Percentiles rank a stretch among this genome's conserved stretches.
These are phyloP conservation scores for Drosophila atripex DNA, from an alignment of 2,888 invertebrate genomes.

Conservation along the genomic window DNA sequence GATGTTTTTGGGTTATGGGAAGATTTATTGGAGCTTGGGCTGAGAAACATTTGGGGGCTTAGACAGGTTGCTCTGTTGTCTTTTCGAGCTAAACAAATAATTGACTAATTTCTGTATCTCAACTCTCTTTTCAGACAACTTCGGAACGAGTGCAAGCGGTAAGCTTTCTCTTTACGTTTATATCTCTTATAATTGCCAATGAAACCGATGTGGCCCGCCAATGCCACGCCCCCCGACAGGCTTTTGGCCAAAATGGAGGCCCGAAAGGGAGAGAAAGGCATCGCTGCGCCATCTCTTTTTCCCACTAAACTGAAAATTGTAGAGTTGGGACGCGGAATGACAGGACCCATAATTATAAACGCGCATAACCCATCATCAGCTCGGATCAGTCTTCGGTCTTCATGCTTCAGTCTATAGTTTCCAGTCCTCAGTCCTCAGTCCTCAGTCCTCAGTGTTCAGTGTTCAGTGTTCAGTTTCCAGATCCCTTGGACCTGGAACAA, in stretches of 20 bases:
- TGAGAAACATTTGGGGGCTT: conserved; percentile 56
- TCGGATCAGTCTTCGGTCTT: conserved; percentile 11
- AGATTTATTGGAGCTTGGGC: conserved; percentile 64
- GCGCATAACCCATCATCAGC: conserved; percentile 82
- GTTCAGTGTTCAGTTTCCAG: conserved; percentile 7
- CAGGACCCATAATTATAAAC: conserved; percentile 83
- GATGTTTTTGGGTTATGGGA: conserved; percentile 28
- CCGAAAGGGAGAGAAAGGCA: neutral
- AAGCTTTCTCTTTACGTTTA: conserved; percentile 56
- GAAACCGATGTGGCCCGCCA: neutral
- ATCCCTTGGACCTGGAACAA: conserved; percentile 50
- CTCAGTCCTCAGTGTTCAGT: conserved; percentile 7
- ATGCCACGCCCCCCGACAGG: conserved; percentile 38
- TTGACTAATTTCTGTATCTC: conserved; percentile 43
- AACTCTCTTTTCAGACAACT: conserved; percentile 78
- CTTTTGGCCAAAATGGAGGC: conserved; percentile 42
- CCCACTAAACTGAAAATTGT: conserved; percentile 64
- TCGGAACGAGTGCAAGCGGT: conserved; percentile 83
- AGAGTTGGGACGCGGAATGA: conserved; percentile 76
- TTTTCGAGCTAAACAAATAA: conserved; percentile 27
- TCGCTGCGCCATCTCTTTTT: conserved; percentile 7
- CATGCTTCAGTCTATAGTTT: conserved; percentile 1
- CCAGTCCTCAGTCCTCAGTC: conserved; percentile 6
- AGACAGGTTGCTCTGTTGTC: conserved; percentile 58
- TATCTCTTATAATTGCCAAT: conserved; percentile 45